Evolutionary conservation across 2,113 vertebrate genomes (phyloP).

Genomic region (Parus major): DNA sequence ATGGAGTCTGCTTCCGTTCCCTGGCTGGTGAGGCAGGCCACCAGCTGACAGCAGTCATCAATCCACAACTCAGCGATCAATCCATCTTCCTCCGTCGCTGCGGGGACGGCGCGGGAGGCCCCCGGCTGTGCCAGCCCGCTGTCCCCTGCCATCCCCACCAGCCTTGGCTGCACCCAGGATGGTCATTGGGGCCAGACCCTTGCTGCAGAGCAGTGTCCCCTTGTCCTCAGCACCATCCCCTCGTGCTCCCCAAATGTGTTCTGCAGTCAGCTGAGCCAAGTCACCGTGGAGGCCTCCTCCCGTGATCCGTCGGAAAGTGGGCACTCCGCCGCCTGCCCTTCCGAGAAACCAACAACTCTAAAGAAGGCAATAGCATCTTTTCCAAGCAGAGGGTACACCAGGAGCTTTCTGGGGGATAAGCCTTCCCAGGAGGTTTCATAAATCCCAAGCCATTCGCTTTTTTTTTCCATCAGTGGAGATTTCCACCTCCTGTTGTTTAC

Average conservation of each 20-base stretch:
- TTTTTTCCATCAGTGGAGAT: not conserved
- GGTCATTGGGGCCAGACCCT: rapidly evolving
- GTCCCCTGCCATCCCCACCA: rapidly evolving
- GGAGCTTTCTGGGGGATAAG: not conserved
- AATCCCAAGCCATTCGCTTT: not conserved
- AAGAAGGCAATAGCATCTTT: not conserved
- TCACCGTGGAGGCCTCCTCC: not conserved
- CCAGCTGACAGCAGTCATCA: slow-evolving; percentile 65
- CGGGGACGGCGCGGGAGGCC: not conserved
- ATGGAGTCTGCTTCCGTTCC: slow-evolving; percentile 56
- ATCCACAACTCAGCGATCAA: slow-evolving; percentile 57
- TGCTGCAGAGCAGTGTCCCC: rapidly evolving
- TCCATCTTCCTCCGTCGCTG: slow-evolving; percentile 17
- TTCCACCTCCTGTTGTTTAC: not conserved
- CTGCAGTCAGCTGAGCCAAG: not conserved
- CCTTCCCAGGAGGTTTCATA: not conserved
- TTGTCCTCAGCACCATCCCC: rapidly evolving
- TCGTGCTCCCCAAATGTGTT: rapidly evolving
- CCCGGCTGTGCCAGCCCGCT: not conserved
- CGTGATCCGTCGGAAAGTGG: rapidly evolving
- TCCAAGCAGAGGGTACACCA: not conserved
- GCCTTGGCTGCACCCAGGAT: not conserved
- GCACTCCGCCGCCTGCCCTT: not conserved
- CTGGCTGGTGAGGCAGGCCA: slow-evolving; percentile 36
- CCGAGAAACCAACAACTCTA: not conserved